Percentiles rank a stretch among this genome's conserved stretches.
Conservation (phyloP, 2,113 vertebrate species). For the Protobothrops flavoviridis region DNA sequence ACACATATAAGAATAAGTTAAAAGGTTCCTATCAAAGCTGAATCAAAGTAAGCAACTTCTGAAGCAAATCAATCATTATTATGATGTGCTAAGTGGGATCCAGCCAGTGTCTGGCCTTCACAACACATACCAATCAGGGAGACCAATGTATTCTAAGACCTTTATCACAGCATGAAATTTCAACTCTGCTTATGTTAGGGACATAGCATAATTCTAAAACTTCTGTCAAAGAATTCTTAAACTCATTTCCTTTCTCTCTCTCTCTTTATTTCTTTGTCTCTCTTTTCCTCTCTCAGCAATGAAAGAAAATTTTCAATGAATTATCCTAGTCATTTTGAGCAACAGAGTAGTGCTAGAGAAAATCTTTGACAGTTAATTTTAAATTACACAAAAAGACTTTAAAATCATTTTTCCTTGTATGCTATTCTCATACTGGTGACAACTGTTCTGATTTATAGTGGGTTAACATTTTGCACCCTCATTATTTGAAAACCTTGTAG, state of each 20-base stretch:
- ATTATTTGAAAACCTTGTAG: background rate
- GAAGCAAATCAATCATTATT: background rate
- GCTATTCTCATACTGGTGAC: conserved; percentile 16
- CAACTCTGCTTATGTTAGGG: background rate
- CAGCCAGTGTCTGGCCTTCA: background rate
- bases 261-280: background rate
- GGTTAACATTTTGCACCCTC: conserved; percentile 7
- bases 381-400: conserved; percentile 37
- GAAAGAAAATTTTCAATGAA: conserved; percentile 6
- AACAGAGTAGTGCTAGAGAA: conserved; percentile 9
- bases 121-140: background rate
- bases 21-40: background rate
- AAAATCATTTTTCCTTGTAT: background rate
- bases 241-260: background rate
- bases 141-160: background rate
- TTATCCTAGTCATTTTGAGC: conserved; percentile 13
- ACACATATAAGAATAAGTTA: background rate
- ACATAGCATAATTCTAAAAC: background rate
- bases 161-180: background rate
- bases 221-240: background rate
- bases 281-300: background rate
- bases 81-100: background rate
- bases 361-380: conserved; percentile 40
- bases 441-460: background rate
- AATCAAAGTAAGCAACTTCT: background rate